Evolutionary conservation across 2,888 invertebrate genomes (phyloP), one percentile per base, ranked within the genome.

Genomic region (Theretra japonica): DNA sequence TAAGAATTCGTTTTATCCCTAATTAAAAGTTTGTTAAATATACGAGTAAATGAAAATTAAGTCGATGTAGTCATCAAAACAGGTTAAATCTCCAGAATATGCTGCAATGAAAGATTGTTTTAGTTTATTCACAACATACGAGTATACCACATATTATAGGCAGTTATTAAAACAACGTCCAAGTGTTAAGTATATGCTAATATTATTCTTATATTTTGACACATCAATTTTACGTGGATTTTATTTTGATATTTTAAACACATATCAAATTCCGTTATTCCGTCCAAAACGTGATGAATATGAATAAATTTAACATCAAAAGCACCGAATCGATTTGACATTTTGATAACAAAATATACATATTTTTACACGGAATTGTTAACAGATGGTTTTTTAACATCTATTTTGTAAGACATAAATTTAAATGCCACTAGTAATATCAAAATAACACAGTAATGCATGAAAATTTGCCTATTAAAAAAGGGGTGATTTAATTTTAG

Each of bases 401-500:
- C 7, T 60, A 21, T 33, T 21, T 62, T 62, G n/a, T 21, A 11
- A 41, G 15, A 41, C n/a, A 23, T 41, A 11, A 21, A 25, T 62
- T 62, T 21, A 58, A 62, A 33, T 62, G 21, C 4, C 62, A 41
- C 15, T 15, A 41, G 15, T 1, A 15, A 62, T 62, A 62, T 4
- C 2, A 62, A 62, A 41, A 62, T 62, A 62, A 6, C 5, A 41
- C 62, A 62, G n/a, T 62, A 41, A 62, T 4, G 21, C 21, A 11
- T 33, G n/a, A 62, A 11, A 21, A 41, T 62, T 21, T 15, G 15
- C 21, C 21, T 62, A 41, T 41, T 62, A 62, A 4, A 21, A 11
- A 62, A 62, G 62, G 62, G 62, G 33, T 62, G 33, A 4, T 21
- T 21, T 62, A 62, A 21, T 62, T 62, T 62, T 41, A 21, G 15